Evolutionary conservation across 2,113 vertebrate species (phyloP), one percentile per base, ranked within the genome.

Genomic region (Syrmaticus mikado): DNA sequence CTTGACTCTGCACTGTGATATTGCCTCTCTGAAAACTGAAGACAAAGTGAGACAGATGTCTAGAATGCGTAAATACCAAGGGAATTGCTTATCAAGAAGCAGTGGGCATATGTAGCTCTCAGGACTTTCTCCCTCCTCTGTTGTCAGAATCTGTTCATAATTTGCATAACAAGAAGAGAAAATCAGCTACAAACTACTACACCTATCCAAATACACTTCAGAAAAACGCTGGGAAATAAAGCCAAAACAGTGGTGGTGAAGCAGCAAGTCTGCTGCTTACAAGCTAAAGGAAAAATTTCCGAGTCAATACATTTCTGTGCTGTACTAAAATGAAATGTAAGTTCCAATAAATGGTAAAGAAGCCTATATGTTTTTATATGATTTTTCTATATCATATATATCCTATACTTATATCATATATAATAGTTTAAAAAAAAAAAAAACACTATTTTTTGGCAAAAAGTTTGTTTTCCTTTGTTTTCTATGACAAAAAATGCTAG

Each of bases 141-240:
- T 20, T 76, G 25, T 43, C 48, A 14, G 48, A 88, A 48, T 40
- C n/a, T 74, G 60, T 73, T 89, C 82, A 82, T 72, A 82, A 71
- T 65, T 92, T 94, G 43, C 41, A 85, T 87, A 90, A 83, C 38
- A 90, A 81, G 52, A 30, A 58, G 32, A 81, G 67, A 82, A 90
- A 82, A 90, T 36, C n/a, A 66, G 57, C 68, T 67, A 87, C 34
- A 85, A 85, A 87, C 27, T 48, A 25, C n/a, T 79, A n/a, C 19
- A 74, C 24, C n/a, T 79, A 52, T 5, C 11, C 0, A 0, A 19
- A 55, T 10, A 81, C 27, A 28, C 68, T 79, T 72, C 71, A 88
- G 40, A 66, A 82, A 74, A 84, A 57, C 18, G 21, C 38, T 24
- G 22, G 5, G 25, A 82, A 45, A 76, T 46, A 89, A 93, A 95